Percentiles rank a stretch among this genome's conserved stretches.
These are phyloP conservation scores for Toxotes chatareus DNA, from an alignment of 2,113 vertebrate species.

Conservation along the genomic window DNA sequence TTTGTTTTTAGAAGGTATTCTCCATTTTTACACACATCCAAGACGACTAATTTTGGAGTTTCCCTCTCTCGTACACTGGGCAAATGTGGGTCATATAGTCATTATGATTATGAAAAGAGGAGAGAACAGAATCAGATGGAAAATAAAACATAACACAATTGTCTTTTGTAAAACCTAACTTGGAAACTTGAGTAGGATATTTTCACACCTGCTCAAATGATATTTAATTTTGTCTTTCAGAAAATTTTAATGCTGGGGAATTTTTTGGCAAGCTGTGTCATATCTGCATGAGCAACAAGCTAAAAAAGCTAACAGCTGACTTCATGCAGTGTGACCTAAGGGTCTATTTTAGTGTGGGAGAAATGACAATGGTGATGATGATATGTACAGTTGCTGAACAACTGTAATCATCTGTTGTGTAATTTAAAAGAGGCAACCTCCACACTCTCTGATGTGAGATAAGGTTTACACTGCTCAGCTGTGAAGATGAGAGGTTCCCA, in stretches of 20 bases:
- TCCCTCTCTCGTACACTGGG: not conserved
- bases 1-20: not conserved
- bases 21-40: not conserved
- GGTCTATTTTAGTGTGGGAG: not conserved
- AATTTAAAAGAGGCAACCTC: not conserved
- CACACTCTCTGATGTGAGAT: no score
- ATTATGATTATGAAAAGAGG: not conserved
- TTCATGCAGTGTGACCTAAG: not conserved
- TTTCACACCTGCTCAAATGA: not conserved
- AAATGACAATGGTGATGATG: not conserved
- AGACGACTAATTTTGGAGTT: conserved; percentile 11
- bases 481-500: no score
- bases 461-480: no score
- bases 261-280: not conserved
- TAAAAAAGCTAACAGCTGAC: not conserved
- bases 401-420: not conserved
- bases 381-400: no score
- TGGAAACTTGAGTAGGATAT: conserved; percentile 38
- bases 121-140: not conserved
- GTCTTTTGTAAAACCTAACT: not conserved
- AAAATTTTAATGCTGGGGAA: not conserved
- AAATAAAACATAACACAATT: not conserved
- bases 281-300: not conserved
- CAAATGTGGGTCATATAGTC: conserved; percentile 8
- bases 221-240: not conserved